Evolutionary conservation across 2,888 invertebrate genomes (phyloP).

Genomic region (Erebia ligea): DNA sequence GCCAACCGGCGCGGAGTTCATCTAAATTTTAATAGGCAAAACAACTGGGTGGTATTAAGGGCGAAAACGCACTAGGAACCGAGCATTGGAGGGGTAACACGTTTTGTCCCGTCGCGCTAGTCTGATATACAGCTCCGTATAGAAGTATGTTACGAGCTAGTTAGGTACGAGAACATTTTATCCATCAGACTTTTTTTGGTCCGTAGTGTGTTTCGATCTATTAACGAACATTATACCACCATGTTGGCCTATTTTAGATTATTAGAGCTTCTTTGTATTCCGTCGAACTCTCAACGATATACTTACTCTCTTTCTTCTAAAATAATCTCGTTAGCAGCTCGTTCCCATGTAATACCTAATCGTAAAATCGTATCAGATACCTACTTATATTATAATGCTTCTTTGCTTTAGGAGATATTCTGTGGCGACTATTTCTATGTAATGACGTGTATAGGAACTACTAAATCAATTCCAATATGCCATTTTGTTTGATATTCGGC

Average conservation of each 20-base stretch:
- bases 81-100: too few species aligned
- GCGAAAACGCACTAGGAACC: slow-evolving; percentile 33
- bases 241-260: slow-evolving; percentile 68
- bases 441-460: slow-evolving; percentile 8
- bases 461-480: slow-evolving; percentile 10
- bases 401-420: not conserved
- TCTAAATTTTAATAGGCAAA: slow-evolving; percentile 69
- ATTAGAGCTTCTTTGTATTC: slow-evolving; percentile 68
- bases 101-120: too few species aligned
- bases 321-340: slow-evolving; percentile 29
- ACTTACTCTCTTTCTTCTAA: slow-evolving; percentile 32
- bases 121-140: too few species aligned
- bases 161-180: too few species aligned
- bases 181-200: too few species aligned
- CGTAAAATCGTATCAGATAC: slow-evolving; percentile 27
- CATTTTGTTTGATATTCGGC: not conserved
- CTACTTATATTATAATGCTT: slow-evolving; percentile 27
- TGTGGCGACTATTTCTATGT: not conserved
- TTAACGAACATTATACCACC: slow-evolving; percentile 27
- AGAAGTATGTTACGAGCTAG: too few species aligned
- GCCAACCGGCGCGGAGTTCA: slow-evolving; percentile 57
- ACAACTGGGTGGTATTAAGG: slow-evolving; percentile 61
- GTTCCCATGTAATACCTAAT: slow-evolving; percentile 29
- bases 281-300: slow-evolving; percentile 31
- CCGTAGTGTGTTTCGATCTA: too few species aligned